Evolutionary conservation across 2,113 vertebrate species (phyloP).

Genomic region (Saccopteryx bilineata): DNA sequence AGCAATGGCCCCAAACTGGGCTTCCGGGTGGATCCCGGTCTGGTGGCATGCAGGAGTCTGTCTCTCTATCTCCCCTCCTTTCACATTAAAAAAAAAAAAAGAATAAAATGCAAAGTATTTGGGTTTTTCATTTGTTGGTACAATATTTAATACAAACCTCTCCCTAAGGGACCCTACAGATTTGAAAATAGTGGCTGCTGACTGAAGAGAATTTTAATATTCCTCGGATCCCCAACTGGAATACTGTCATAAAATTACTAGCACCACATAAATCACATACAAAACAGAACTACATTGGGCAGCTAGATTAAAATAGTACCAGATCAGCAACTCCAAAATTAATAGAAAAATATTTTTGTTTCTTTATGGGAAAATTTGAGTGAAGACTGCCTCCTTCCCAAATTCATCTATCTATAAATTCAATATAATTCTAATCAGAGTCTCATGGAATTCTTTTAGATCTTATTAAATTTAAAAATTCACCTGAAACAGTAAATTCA

Average conservation of each 20-base stretch:
- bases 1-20: too few species aligned
- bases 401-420: constrained; percentile 51
- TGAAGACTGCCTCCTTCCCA: neutral
- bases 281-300: constrained; percentile 5
- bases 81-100: neutral
- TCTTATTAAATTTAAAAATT: constrained; percentile 56
- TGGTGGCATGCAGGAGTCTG: too few species aligned
- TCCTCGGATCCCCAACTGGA: neutral
- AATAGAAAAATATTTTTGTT: neutral
- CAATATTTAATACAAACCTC: constrained; percentile 23
- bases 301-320: constrained; percentile 35
- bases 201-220: constrained; percentile 8
- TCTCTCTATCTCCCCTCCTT: too few species aligned
- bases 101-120: constrained; percentile 39
- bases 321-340: constrained; percentile 5
- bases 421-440: constrained; percentile 40
- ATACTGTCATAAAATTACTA: neutral
- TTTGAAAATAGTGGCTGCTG: neutral
- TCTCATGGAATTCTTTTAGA: constrained; percentile 32
- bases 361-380: neutral
- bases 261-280: neutral
- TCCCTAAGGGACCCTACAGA: neutral
- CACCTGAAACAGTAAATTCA: neutral
- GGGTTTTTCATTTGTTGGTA: constrained; percentile 22
- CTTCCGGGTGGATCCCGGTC: too few species aligned